A percentile compares a stretch with the other conserved stretches of the same genome.
These are phyloP conservation scores for Lutjanus argentimaculatus DNA, from an alignment of 2,797 vertebrate species.

Conservation along the genomic window DNA sequence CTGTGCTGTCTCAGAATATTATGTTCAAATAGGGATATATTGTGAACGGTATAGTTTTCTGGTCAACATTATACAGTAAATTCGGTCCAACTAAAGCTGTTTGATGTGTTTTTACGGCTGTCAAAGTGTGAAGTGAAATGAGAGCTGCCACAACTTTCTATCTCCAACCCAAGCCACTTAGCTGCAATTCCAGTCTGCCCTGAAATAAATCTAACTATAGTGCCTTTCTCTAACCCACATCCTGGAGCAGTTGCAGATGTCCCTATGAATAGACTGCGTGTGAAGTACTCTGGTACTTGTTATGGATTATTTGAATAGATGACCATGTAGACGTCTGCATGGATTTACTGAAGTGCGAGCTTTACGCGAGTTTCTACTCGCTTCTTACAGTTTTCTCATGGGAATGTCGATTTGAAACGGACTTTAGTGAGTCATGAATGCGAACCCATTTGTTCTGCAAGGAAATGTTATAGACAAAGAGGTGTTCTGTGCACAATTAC, in stretches of 20 bases:
- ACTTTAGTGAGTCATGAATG: slow-evolving; percentile 20
- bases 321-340: slow-evolving; percentile 27
- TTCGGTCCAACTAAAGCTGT: slow-evolving; percentile 32
- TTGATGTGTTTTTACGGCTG: slow-evolving; percentile 50
- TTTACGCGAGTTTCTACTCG: slow-evolving; percentile 7
- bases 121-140: slow-evolving; percentile 63
- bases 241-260: slow-evolving; percentile 67
- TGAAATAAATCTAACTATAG: slow-evolving; percentile 58
- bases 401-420: slow-evolving; percentile 29
- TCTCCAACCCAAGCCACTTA: slow-evolving; percentile 56
- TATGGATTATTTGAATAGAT: slow-evolving; percentile 59
- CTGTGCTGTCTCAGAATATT: slow-evolving; percentile 44
- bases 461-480: slow-evolving; percentile 22
- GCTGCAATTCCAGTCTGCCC: slow-evolving; percentile 48
- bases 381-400: slow-evolving; percentile 27
- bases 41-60: slow-evolving; percentile 8
- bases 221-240: slow-evolving; percentile 53
- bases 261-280: slow-evolving; percentile 47
- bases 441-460: slow-evolving; percentile 30
- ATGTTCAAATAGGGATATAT: slow-evolving; percentile 23
- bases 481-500: slow-evolving; percentile 29
- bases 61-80: slow-evolving; percentile 37
- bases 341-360: slow-evolving; percentile 29
- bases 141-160: slow-evolving; percentile 52
- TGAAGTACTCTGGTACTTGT: slow-evolving; percentile 55